Evolutionary conservation across 1,140 invertebrate genomes (phyloP), one percentile per base, ranked within the genome.

Genomic region (Arion vulgaris): DNA sequence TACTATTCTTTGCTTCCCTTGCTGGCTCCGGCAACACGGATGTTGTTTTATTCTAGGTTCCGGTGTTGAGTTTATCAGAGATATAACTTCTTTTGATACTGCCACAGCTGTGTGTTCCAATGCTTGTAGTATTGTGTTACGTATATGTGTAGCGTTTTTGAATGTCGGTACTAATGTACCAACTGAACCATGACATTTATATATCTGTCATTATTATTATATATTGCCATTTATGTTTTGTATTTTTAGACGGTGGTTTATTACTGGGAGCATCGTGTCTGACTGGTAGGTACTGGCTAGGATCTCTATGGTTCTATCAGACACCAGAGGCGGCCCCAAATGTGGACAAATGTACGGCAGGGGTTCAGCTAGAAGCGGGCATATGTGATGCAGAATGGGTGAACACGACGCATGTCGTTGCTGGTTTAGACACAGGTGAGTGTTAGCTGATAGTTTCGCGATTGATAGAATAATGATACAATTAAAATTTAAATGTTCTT

Each of bases 301-400:
- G 91, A 23, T 92, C 91, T 13, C 71, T 92, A 7, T 92, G 90
- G 90, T 92, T 85, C 81, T 92, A 91, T 80, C 78, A 87, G 26
- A 85, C 86, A 34, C 87, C 90, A 32, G 85, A 88, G 32, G 69
- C 83, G 36, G 90, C 90, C 34, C 91, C 91, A 19, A 85, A 91
- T 87, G 88, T 91, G 0, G 90, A 91, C 74, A 91, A 89, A 81
- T 92, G 91, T 84, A 90, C 88, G 23, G 89, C 90, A n/a, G 91
- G 90, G 2, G 89, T 89, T 13, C 91, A 92, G 77, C 79, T 91
- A 68, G 90, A 92, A 83, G 86, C 91, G 19, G 91, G 91, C 1
- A 85, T 92, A n/a, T 86, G 77, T 73, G 91, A 92, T 87, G 87
- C 89, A 26, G 74, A 85, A 36, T 89, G 86, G 88, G 76, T 91